phyloP scores from a whole-genome alignment of 1,140 invertebrate species.

The Tribolium madens region DNA sequence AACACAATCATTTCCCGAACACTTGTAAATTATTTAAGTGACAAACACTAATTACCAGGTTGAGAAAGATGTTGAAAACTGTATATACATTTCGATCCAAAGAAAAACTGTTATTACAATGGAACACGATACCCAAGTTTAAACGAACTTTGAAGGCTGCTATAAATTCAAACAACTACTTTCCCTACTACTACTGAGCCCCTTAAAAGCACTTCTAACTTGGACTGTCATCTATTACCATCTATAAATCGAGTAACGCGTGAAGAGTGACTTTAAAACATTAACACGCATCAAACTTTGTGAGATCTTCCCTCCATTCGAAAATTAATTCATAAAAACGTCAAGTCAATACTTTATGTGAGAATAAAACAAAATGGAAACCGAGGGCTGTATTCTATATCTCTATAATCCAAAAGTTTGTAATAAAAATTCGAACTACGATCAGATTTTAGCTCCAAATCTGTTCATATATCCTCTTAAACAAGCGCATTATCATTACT shows the following conservation, averaged over 20 bases:
- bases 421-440: too few relatives aligned
- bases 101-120: not conserved
- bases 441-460: not conserved
- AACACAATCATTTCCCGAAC: not conserved
- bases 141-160: not conserved
- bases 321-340: too few relatives aligned
- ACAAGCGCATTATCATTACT: not conserved
- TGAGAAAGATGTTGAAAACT: not conserved
- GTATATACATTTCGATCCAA: not conserved
- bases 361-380: too few relatives aligned
- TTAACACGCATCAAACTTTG: not conserved
- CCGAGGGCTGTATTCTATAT: too few relatives aligned
- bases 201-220: slow-evolving; percentile 11
- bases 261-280: not conserved
- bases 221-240: not conserved
- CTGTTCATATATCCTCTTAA: not conserved
- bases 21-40: slow-evolving; percentile 8
- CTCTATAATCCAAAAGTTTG: too few relatives aligned
- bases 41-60: slow-evolving; percentile 25
- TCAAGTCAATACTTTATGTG: too few relatives aligned
- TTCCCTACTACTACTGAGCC: slow-evolving; percentile 1
- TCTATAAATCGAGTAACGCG: not conserved
- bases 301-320: too few relatives aligned
- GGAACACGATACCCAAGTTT: not conserved
- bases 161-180: slow-evolving; percentile 25